phyloP scores from a whole-genome alignment of 2,797 vertebrate species.

The Sciurus carolinensis region DNA sequence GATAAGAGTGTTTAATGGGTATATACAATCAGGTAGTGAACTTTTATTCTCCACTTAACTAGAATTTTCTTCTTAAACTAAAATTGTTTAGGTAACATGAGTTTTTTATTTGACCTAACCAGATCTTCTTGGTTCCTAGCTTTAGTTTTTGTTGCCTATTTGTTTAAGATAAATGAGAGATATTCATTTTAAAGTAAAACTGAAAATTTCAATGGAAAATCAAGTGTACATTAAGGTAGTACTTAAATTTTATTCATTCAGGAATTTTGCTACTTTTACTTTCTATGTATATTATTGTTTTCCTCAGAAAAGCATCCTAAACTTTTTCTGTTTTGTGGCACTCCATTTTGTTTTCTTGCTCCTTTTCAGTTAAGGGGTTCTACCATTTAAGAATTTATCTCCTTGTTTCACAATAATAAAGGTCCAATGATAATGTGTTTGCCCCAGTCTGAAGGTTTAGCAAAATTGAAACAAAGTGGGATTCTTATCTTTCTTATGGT shows the following conservation, averaged over 20 bases:
- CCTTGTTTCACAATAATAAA: conserved; percentile 63
- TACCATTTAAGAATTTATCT: conserved; percentile 57
- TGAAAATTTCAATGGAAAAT: conserved; percentile 53
- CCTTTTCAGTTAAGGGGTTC: conserved; percentile 41
- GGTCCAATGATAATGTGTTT: conserved; percentile 41
- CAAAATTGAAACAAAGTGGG: conserved; percentile 57
- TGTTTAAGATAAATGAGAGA: conserved; percentile 32
- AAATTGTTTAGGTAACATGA: not conserved
- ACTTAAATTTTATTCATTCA: not conserved
- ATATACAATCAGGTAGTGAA: not conserved
- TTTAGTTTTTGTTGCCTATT: not conserved
- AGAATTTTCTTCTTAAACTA: conserved; percentile 8
- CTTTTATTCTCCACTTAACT: conserved; percentile 22
- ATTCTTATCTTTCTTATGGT: not conserved
- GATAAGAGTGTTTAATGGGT: not conserved
- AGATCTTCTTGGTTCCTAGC: not conserved
- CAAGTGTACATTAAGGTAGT: not conserved
- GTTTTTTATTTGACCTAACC: not conserved
- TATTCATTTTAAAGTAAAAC: conserved; percentile 15
- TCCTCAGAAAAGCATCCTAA: not conserved
- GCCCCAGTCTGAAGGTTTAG: not conserved
- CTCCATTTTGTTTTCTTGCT: conserved; percentile 44
- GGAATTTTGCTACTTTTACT: not conserved
- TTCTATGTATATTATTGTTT: not conserved
- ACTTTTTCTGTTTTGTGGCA: not conserved